Evolutionary conservation across 2,888 invertebrate species (phyloP).

Genomic region (Acleris cristana): DNA sequence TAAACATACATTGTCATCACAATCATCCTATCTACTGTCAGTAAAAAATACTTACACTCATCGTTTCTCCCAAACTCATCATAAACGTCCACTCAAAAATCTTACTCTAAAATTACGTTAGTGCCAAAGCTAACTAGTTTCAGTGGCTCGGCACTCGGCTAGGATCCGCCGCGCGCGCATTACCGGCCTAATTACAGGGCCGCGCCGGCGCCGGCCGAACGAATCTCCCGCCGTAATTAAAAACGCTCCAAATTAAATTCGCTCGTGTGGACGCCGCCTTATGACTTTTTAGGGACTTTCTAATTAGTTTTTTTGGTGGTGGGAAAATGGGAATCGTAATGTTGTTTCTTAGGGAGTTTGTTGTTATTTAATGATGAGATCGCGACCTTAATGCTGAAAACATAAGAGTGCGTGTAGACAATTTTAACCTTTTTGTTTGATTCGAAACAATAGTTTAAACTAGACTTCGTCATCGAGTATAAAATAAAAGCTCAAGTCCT

Average conservation of each 20-base stretch:
- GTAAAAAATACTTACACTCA: too few species aligned
- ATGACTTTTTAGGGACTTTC: conserved; percentile 82
- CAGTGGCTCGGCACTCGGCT: conserved; percentile 55
- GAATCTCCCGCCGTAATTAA: conserved; percentile 81
- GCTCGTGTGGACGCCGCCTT: conserved; percentile 79
- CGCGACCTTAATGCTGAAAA: too few species aligned
- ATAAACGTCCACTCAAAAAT: conserved; percentile 1
- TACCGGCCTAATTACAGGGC: conserved; percentile 83
- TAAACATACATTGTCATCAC: too few species aligned
- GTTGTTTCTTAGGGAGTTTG: conserved; percentile 6
- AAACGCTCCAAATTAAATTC: conserved; percentile 84
- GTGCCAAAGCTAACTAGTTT: conserved; percentile 48
- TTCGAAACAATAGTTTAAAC: too few species aligned
- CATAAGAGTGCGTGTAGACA: too few species aligned
- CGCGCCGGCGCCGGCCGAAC: conserved; percentile 76
- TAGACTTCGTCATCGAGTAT: too few species aligned
- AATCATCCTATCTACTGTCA: too few species aligned
- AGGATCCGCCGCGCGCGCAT: conserved; percentile 72
- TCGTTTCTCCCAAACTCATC: neutral
- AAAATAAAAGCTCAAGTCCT: too few species aligned
- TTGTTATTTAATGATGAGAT: too few species aligned
- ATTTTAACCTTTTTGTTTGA: too few species aligned
- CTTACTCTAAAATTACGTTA: conserved; percentile 16
- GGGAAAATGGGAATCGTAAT: conserved; percentile 57
- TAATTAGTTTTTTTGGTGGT: conserved; percentile 74